Conservation (phyloP, 2,888 invertebrate species). For the Drosophila pegasa region DNA sequence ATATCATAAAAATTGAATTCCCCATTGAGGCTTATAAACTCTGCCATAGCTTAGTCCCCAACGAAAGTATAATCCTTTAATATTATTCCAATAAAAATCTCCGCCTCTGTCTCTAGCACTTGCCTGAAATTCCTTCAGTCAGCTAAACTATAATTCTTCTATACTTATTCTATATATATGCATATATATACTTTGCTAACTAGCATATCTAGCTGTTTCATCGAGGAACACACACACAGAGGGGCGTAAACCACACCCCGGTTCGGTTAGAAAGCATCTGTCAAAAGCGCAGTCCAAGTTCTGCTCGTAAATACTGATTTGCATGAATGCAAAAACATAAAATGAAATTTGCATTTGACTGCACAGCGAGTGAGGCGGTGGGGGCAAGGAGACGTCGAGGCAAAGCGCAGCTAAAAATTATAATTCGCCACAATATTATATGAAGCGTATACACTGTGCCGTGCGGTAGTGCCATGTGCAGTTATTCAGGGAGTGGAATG, state of each 20-base stretch:
- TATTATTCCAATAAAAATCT: neutral
- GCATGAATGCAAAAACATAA: conserved; percentile 71
- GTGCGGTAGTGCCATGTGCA: conserved; percentile 7
- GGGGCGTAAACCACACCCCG: conserved; percentile 42
- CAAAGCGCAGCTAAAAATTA: conserved; percentile 51
- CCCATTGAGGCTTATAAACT: too few species aligned
- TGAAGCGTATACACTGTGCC: conserved; percentile 16
- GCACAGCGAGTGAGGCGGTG: conserved; percentile 24
- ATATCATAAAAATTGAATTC: neutral
- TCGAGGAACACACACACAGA: conserved; percentile 1
- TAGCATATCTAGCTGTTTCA: conserved; percentile 4
- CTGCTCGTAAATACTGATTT: conserved; percentile 69
- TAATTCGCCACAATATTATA: conserved; percentile 64
- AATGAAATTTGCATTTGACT: conserved; percentile 75
- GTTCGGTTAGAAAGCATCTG: conserved; percentile 21
- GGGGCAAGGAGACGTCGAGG: neutral
- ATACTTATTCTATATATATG: neutral
- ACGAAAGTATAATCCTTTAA: neutral
- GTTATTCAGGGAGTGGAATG: conserved; percentile 4
- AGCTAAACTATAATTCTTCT: neutral
- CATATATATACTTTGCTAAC: neutral
- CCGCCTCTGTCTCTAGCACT: too few species aligned
- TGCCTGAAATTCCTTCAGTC: neutral
- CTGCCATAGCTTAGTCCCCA: neutral
- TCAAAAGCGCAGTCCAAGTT: conserved; percentile 47